phyloP scores from a whole-genome alignment of 2,888 invertebrate genomes.

The Leucophora obtusa region DNA sequence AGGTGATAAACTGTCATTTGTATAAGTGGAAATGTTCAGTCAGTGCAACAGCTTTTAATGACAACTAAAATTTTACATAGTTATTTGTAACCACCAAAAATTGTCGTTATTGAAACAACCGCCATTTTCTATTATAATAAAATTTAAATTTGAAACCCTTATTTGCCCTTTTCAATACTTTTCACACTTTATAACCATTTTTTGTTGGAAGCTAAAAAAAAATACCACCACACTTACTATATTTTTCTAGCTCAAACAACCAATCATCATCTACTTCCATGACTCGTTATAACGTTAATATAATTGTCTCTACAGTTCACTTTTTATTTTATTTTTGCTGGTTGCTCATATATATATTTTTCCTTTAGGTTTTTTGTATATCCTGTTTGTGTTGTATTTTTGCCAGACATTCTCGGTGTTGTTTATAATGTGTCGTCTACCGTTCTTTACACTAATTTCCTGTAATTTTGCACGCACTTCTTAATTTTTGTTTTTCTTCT shows the following conservation, averaged over 20 bases:
- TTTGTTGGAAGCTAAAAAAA: conserved; percentile 19
- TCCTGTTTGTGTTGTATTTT: conserved; percentile 46
- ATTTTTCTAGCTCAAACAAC: conserved; percentile 24
- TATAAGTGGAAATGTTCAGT: conserved; percentile 44
- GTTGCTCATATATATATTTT: conserved; percentile 12
- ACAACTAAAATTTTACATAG: conserved; percentile 13
- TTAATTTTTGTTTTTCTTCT: conserved; percentile 51
- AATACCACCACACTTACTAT: conserved; percentile 39
- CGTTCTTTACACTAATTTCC: conserved; percentile 71
- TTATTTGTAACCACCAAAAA: conserved; percentile 25
- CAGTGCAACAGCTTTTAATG: conserved; percentile 39
- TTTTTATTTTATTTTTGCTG: conserved; percentile 17
- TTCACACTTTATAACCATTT: conserved; percentile 31
- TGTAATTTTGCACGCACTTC: conserved; percentile 69
- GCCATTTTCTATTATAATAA: conserved; percentile 41
- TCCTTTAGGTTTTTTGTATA: conserved; percentile 37
- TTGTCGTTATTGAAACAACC: conserved; percentile 3
- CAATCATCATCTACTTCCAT: conserved; percentile 16
- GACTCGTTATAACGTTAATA: conserved; percentile 49
- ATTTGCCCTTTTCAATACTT: conserved; percentile 21
- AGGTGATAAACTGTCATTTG: conserved; percentile 52
- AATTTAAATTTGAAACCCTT: conserved; percentile 42
- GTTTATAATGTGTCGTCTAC: conserved; percentile 53
- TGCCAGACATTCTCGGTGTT: conserved; percentile 28
- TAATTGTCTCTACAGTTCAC: conserved; percentile 43